Percentiles rank a stretch among this genome's conserved stretches.
Evolutionary conservation across 1,140 invertebrate genomes (phyloP).

Genomic region (Zaprionus gabonicus): DNA sequence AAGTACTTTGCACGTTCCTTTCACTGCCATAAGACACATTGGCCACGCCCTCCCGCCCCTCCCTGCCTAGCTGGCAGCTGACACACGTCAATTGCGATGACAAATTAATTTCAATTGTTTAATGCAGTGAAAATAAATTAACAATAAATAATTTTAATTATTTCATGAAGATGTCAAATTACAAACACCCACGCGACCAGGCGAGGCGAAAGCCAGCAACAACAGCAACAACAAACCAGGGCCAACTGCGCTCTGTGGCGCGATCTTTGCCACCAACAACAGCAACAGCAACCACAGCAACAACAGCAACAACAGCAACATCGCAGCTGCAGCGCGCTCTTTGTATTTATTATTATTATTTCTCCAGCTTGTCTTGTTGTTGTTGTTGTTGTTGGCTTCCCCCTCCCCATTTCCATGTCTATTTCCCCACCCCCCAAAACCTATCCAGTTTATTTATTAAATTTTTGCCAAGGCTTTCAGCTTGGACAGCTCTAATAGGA

Average conservation of each 20-base stretch:
- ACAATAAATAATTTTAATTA: slow-evolving; percentile 84
- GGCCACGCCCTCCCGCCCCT: slow-evolving; percentile 31
- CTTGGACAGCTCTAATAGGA: slow-evolving; percentile 73
- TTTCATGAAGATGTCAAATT: slow-evolving; percentile 83
- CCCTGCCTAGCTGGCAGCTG: not conserved
- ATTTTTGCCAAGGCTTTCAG: slow-evolving; percentile 62
- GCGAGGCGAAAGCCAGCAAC: slow-evolving; percentile 48
- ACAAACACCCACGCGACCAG: slow-evolving; percentile 71
- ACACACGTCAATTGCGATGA: slow-evolving; percentile 60
- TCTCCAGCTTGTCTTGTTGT: slow-evolving; percentile 39
- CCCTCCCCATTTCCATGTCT: not conserved
- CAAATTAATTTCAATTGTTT: slow-evolving; percentile 81
- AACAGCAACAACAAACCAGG: slow-evolving; percentile 15
- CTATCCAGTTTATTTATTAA: slow-evolving; percentile 66
- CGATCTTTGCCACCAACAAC: slow-evolving; percentile 73
- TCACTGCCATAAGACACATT: slow-evolving; percentile 43
- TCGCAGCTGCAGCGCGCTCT: slow-evolving; percentile 64
- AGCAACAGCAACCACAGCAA: slow-evolving; percentile 30
- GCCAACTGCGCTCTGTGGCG: slow-evolving; percentile 34
- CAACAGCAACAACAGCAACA: not conserved
- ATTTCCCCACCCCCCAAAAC: not conserved
- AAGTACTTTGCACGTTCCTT: slow-evolving; percentile 66
- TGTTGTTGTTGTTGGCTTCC: not conserved
- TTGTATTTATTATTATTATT: slow-evolving; percentile 73
- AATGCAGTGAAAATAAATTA: slow-evolving; percentile 77